Evolutionary conservation across 2,113 vertebrate species (phyloP), one percentile per base, ranked within the genome.

Genomic region (Narcine bancroftii): DNA sequence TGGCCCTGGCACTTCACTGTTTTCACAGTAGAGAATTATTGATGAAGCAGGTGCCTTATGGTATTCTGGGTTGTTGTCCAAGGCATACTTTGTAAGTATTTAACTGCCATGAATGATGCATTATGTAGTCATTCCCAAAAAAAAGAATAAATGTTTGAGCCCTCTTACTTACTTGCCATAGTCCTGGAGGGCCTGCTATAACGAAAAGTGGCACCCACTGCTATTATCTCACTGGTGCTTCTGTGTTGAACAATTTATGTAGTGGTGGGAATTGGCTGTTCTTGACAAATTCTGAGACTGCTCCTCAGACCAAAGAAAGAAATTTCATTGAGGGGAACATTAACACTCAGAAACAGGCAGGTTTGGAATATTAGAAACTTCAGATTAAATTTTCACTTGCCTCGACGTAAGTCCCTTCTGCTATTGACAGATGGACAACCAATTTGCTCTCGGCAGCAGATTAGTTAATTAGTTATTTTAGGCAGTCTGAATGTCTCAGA

Each of bases 41-140:
- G 50, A 56, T 85, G 79, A 85, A 85, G 79, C 50, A 85, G 50
- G 56, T n/a, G 29, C 50, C 79, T 85, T 50, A 85, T 53, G 53
- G 79, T n/a, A 85, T 85, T 85, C 79, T n/a, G 79, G 13, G 50
- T 85, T 33, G 33, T 85, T 47, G 29, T 85, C 79, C 15, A 53
- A 85, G 50, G 50, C 50, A 56, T 5, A 17, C 29, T 33, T 85
- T 56, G 50, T 53, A 53, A 56, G 50, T 85, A 53, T 56, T 56
- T 85, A 56, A 85, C 79, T 36, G 79, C 26, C 53, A 56, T 56
- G 29, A 56, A 24, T 47, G 45, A 50, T 81, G 47, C 47, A 33
- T 81, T 50, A 33, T 56, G 33, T 85, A 13, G 29, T n/a, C 11
- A 50, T 6, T 53, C 50, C 50, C 50, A 21, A 56, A 85, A 33